These are phyloP conservation scores for Spilogale gracilis DNA, from an alignment of 2,113 vertebrate genomes.

Conservation along the genomic window DNA sequence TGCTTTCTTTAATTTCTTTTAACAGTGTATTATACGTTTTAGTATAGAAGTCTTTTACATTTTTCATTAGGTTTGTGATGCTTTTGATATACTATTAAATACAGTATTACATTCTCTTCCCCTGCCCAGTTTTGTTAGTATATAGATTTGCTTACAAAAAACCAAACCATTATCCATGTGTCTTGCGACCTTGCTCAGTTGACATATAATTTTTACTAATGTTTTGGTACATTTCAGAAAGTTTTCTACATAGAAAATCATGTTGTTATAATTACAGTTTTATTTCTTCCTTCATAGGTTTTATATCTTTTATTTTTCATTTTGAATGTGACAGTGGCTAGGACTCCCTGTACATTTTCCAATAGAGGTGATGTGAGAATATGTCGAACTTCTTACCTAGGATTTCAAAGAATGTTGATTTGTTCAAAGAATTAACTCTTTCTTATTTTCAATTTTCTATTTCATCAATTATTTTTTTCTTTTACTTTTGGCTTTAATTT, in stretches of 20 bases:
- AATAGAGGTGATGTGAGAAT: not conserved
- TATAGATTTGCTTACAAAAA: not conserved
- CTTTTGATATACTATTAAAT: not conserved
- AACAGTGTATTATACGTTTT: not conserved
- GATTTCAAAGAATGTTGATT: not conserved
- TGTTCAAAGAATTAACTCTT: not conserved
- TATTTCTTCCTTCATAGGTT: too few relatives aligned
- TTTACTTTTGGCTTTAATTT: not conserved
- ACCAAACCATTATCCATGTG: not conserved
- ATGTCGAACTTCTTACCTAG: not conserved
- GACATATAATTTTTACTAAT: too few relatives aligned
- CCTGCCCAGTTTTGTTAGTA: not conserved
- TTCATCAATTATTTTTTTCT: not conserved
- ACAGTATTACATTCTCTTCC: not conserved
- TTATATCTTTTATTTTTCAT: too few relatives aligned
- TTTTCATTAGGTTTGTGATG: not conserved
- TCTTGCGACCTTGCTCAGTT: too few relatives aligned
- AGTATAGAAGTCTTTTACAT: not conserved
- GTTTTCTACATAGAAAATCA: too few relatives aligned
- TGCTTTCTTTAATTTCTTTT: conserved; percentile 14
- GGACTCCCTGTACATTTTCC: not conserved
- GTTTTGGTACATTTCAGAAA: too few relatives aligned
- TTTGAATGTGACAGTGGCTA: too few relatives aligned
- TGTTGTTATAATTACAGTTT: too few relatives aligned
- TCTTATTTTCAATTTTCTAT: too few relatives aligned